Evolutionary conservation across 2,113 vertebrate genomes (phyloP).

Genomic region (Orycteropus afer): DNA sequence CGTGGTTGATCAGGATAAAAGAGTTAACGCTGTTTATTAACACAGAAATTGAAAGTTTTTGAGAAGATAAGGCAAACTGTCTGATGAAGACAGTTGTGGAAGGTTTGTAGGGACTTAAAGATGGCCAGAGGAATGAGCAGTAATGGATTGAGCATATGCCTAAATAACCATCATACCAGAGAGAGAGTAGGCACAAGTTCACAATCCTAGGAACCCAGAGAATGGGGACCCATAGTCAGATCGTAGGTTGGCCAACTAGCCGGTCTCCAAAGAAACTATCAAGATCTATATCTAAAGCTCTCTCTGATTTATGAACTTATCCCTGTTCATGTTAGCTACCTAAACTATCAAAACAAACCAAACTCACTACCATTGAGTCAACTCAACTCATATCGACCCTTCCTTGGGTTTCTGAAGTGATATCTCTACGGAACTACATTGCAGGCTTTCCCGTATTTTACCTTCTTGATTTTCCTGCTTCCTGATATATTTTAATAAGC

Average conservation of each 20-base stretch:
- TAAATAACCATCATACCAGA: background rate
- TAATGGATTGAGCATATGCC: background rate
- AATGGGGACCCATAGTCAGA: background rate
- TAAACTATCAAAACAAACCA: too few relatives aligned
- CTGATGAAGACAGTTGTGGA: background rate
- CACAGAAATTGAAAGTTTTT: background rate
- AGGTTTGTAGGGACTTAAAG: background rate
- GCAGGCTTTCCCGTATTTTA: background rate
- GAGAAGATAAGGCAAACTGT: background rate
- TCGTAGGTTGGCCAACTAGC: background rate
- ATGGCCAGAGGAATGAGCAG: background rate
- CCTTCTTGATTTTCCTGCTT: background rate
- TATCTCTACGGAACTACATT: too few relatives aligned
- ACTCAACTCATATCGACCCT: too few relatives aligned
- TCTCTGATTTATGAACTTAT: background rate
- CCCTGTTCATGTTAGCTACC: background rate
- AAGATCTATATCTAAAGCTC: background rate
- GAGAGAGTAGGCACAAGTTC: background rate
- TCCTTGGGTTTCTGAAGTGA: too few relatives aligned
- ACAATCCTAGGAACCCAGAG: background rate
- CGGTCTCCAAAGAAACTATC: background rate
- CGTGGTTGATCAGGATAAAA: background rate
- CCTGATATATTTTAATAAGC: background rate
- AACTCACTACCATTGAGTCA: too few relatives aligned
- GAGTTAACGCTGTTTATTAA: background rate